phyloP scores from a whole-genome alignment of 2,888 invertebrate genomes.

The Caenorhabditis imperialis region DNA sequence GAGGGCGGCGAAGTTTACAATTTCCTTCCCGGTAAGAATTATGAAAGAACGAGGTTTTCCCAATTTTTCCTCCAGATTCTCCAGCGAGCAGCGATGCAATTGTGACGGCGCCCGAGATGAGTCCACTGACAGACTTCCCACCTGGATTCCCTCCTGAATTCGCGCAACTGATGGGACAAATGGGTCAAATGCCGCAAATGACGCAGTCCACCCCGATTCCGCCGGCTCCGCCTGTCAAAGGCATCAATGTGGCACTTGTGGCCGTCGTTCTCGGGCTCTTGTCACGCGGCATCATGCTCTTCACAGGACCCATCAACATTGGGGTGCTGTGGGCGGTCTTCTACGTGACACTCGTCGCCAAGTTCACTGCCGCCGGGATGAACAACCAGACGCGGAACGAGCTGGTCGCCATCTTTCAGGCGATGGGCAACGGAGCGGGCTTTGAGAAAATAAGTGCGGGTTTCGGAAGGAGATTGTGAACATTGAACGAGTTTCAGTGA shows the following conservation, averaged over 20 bases:
- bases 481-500: constrained; percentile 39
- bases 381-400: constrained; percentile 38
- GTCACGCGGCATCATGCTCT: constrained; percentile 41
- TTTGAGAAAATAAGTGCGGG: constrained; percentile 33
- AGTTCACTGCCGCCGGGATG: constrained; percentile 37
- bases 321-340: constrained; percentile 47
- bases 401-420: constrained; percentile 27
- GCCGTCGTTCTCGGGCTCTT: constrained; percentile 32
- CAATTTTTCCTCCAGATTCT: constrained; percentile 5
- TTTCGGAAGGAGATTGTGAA: too few relatives aligned
- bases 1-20: constrained; percentile 66
- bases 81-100: background rate
- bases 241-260: constrained; percentile 33
- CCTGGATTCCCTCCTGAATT: constrained; percentile 15
- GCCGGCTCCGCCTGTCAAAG: background rate
- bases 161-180: constrained; percentile 8
- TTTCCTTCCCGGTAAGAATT: constrained; percentile 24
- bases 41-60: background rate
- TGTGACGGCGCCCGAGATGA: background rate
- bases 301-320: constrained; percentile 43
- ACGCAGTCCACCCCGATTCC: constrained; percentile 1
- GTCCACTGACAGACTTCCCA: constrained; percentile 8
- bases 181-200: background rate
- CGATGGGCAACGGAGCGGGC: constrained; percentile 24
- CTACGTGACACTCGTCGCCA: constrained; percentile 37